Base-by-base conservation (phyloP, 2,113 vertebrate genomes). In the Pollimyrus isidori region DNA sequence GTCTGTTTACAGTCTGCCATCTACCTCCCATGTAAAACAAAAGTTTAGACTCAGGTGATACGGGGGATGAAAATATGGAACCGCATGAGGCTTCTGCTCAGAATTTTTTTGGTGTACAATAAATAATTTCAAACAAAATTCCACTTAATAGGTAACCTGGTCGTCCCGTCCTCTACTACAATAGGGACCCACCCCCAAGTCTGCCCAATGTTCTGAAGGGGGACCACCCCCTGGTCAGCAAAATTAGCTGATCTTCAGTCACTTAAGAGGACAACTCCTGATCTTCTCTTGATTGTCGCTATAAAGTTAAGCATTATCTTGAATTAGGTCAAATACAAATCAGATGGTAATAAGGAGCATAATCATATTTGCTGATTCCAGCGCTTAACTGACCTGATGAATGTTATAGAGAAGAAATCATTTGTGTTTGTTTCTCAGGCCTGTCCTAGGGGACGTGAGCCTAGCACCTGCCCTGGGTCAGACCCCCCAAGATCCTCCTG, bases 1-100 rank as follows among this genome's bases (percentile, higher is more conserved):
- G 91, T 90, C 92, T 91, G 84, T 80, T 84, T 45, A 69, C 26
- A 76, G 23, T n/a, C 39, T 80, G 73, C 35, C 2, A 1, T 80
- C 17, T 80, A 80, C 35, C 73, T 17, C 35, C 73, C 4, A 5
- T 80, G 6, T 39, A 17, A 80, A 80, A 80, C 35, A 80, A 15
- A 80, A 35, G 3, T 80, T 35, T 80, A 80, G 35, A 80, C 17
- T 39, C 2, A 76, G 69, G 30, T 76, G 30, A 76, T 76, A 5
- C 2, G n/a, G 15, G 4, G 73, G 30, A 39, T 35, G 17, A 80
- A 80, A 80, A 80, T 17, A 80, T 80, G 42, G 6, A 80, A 19
- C 35, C 35, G 19, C 13, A 39, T 39, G 35, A 39, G 1, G 35
- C 13, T 42, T 17, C 69, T 35, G 69, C 13, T 35, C 13, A 30